A percentile compares a stretch with the other conserved stretches of the same genome.
These are phyloP conservation scores for Drosophila hamatofila DNA, from an alignment of 2,888 invertebrate species.

Conservation along the genomic window DNA sequence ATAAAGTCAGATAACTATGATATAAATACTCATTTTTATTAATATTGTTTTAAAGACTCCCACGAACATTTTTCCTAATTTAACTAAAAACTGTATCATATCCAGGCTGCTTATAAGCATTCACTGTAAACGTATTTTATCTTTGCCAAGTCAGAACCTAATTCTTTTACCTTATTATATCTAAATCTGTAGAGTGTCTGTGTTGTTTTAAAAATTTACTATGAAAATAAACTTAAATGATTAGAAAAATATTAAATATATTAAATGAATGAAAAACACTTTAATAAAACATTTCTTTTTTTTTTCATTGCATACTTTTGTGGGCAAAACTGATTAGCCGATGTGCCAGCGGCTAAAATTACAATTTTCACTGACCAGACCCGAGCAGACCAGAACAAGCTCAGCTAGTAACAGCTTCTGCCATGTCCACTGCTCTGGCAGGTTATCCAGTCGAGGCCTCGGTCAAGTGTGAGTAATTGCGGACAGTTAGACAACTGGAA, in stretches of 20 bases:
- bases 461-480: constrained; percentile 76
- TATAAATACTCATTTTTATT: no score
- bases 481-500: constrained; percentile 62
- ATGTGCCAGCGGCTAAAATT: constrained; percentile 41
- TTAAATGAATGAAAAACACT: background rate
- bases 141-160: background rate
- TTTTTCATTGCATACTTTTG: constrained; percentile 15
- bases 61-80: background rate
- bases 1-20: no score
- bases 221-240: background rate
- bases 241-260: background rate
- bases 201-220: background rate
- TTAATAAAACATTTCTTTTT: background rate
- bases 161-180: background rate
- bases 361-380: constrained; percentile 53
- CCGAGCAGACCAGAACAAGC: constrained; percentile 20
- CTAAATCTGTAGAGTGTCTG: background rate
- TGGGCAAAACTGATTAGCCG: constrained; percentile 26
- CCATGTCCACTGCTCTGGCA: constrained; percentile 1
- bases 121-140: no score
- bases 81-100: background rate
- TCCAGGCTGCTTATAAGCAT: background rate
- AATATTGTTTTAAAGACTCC: no score
- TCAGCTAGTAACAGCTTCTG: background rate
- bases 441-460: constrained; percentile 43